Percentiles rank a stretch among this genome's conserved stretches.
phyloP scores from a whole-genome alignment of 30 jellyfish, hydroid and myxozoan species.

The Turritopsis dohrnii region DNA sequence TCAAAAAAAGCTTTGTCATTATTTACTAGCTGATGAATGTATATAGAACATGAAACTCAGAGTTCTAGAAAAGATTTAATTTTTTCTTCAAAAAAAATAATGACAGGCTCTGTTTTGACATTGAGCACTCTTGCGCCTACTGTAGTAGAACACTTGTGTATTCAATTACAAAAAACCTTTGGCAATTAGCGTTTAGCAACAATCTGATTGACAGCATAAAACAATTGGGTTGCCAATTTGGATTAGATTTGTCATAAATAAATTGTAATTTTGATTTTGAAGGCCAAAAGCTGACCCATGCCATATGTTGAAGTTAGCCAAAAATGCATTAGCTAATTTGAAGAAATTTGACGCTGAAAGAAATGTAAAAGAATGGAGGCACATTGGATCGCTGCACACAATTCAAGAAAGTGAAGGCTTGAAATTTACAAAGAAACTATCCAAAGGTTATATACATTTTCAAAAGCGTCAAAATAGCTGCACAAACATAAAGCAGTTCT shows the following conservation, averaged over 20 bases:
- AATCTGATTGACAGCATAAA: not conserved
- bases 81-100: no score
- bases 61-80: no score
- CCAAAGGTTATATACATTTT: not conserved
- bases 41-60: no score
- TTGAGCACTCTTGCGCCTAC: no score
- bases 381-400: not conserved
- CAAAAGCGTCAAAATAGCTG: not conserved
- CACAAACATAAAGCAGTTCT: not conserved
- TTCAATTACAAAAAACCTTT: not conserved
- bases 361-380: not conserved
- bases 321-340: constrained; percentile 36
- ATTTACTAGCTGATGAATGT: no score
- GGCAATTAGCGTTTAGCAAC: not conserved
- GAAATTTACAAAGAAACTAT: constrained; percentile 5
- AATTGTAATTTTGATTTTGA: not conserved
- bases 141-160: no score
- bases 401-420: not conserved
- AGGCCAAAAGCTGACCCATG: constrained; percentile 18
- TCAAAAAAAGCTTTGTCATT: no score
- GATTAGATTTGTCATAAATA: not conserved
- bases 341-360: constrained; percentile 22
- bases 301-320: constrained; percentile 39
- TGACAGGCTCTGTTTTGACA: no score
- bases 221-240: constrained; percentile 18